These are phyloP conservation scores for Rhabdomys dilectus DNA, from an alignment of 2,113 vertebrate species.

Conservation along the genomic window DNA sequence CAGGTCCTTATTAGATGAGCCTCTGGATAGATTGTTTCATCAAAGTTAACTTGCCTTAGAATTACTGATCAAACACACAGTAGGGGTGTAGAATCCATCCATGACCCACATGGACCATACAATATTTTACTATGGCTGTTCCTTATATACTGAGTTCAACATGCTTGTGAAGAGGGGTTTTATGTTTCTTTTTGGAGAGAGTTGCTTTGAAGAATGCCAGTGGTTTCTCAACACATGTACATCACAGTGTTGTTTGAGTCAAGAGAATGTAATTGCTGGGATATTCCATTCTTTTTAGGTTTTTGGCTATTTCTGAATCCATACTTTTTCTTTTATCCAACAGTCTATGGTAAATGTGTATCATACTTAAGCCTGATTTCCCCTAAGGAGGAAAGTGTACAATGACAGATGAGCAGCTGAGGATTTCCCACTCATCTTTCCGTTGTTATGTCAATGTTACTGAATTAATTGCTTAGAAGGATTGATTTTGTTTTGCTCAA, in stretches of 20 bases:
- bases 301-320: background rate
- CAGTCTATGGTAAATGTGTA: background rate
- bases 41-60: background rate
- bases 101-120: background rate
- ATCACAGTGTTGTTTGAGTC: background rate
- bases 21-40: background rate
- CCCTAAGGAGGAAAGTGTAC: background rate
- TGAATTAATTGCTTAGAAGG: background rate
- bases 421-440: background rate
- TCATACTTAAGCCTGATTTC: background rate
- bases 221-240: background rate
- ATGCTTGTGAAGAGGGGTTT: background rate
- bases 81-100: background rate
- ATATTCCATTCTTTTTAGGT: background rate
- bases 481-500: background rate
- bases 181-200: background rate
- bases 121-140: background rate
- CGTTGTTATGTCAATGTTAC: background rate
- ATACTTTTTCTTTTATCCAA: background rate
- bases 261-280: background rate
- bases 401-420: background rate
- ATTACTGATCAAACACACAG: background rate
- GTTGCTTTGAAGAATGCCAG: background rate
- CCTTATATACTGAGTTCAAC: background rate
- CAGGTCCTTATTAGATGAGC: rapidly evolving